phyloP scores from a whole-genome alignment of 2,113 vertebrate species.

The Arothron firmamentum region DNA sequence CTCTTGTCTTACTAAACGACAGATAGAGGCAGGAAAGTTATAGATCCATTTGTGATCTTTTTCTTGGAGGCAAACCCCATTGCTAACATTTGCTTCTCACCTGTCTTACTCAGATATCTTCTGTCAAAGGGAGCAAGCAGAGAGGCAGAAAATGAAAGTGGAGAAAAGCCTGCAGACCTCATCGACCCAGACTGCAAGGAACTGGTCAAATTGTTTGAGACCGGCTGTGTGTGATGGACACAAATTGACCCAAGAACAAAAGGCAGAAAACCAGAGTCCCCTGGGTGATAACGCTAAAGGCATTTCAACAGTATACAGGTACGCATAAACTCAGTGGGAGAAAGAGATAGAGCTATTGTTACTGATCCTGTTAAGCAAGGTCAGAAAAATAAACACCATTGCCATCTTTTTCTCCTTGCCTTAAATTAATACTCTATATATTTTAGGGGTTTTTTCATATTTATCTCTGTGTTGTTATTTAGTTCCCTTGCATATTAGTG shows the following conservation, averaged over 20 bases:
- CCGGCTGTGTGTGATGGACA: slow-evolving; percentile 61
- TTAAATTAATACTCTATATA: slow-evolving; percentile 1
- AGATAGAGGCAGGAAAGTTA: neutral
- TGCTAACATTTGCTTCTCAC: too few species aligned
- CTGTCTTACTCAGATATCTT: slow-evolving; percentile 77
- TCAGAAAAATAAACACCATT: too few species aligned
- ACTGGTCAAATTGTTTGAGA: slow-evolving; percentile 80
- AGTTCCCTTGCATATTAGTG: slow-evolving; percentile 13
- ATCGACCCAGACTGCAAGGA: slow-evolving; percentile 87
- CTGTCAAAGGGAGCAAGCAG: slow-evolving; percentile 82
- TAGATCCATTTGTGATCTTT: too few species aligned
- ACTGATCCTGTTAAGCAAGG: slow-evolving; percentile 5
- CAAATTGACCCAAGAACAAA: neutral
- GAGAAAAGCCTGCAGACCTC: slow-evolving; percentile 86
- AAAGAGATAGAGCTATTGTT: neutral
- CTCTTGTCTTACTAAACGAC: neutral
- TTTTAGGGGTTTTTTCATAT: slow-evolving; percentile 1
- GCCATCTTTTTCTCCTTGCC: slow-evolving; percentile 6
- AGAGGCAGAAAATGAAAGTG: slow-evolving; percentile 80
- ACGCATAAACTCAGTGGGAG: neutral
- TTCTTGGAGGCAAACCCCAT: too few species aligned
- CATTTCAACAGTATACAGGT: neutral
- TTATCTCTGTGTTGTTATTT: slow-evolving; percentile 17
- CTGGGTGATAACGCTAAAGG: neutral
- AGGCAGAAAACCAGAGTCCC: neutral